phyloP scores from a whole-genome alignment of 2,113 vertebrate species.

The Cinclus mexicanus region DNA sequence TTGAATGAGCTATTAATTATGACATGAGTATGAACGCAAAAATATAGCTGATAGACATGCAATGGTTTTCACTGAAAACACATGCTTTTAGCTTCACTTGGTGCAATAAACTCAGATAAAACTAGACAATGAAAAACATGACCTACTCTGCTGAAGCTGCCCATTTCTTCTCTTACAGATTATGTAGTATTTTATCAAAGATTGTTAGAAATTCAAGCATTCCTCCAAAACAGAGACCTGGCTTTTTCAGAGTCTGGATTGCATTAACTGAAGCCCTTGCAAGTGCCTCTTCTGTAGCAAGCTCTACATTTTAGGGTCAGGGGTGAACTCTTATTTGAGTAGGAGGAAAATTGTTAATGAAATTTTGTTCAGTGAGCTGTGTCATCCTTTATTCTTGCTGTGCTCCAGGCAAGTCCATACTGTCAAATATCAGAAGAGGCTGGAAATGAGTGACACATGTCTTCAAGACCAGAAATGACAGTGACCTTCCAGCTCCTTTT shows the following conservation, averaged over 20 bases:
- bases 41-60: neutral
- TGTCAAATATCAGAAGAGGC: slow-evolving; percentile 66
- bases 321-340: slow-evolving; percentile 58
- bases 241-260: slow-evolving; percentile 28
- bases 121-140: neutral
- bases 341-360: slow-evolving; percentile 66
- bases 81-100: neutral
- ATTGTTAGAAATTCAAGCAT: slow-evolving; percentile 48
- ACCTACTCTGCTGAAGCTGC: neutral
- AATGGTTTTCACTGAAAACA: neutral
- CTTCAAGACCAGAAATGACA: slow-evolving; percentile 67
- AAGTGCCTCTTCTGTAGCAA: slow-evolving; percentile 34
- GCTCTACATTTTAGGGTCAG: slow-evolving; percentile 47
- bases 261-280: slow-evolving; percentile 9
- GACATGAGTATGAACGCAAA: neutral
- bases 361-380: slow-evolving; percentile 67
- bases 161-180: slow-evolving; percentile 16
- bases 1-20: neutral
- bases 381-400: slow-evolving; percentile 57
- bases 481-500: slow-evolving; percentile 48
- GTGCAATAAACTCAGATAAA: neutral
- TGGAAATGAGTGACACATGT: slow-evolving; percentile 68
- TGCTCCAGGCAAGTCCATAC: slow-evolving; percentile 66
- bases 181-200: slow-evolving; percentile 39
- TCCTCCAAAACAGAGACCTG: slow-evolving; percentile 30